A percentile compares a stretch with the other conserved stretches of the same genome.
Evolutionary conservation across 2,113 vertebrate species (phyloP).

Genomic region (Microcebus griseorufus): DNA sequence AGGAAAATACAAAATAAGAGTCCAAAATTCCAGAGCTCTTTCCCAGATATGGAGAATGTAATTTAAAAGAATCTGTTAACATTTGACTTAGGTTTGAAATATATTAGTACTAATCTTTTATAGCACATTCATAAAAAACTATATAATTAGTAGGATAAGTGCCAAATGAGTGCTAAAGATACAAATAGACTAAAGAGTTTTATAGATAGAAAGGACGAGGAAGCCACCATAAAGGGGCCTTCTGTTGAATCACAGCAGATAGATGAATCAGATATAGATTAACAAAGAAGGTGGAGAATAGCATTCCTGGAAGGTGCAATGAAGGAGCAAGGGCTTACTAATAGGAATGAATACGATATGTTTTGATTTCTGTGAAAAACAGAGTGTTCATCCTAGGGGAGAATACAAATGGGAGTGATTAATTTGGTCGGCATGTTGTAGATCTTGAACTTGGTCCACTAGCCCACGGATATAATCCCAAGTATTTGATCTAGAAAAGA

Average conservation of each 20-base stretch:
- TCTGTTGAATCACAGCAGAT: not conserved
- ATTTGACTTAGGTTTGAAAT: not conserved
- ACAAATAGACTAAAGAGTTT: not conserved
- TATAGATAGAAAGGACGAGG: not conserved
- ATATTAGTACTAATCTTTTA: not conserved
- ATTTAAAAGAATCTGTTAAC: slow-evolving; percentile 43
- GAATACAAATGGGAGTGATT: not conserved
- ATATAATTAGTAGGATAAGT: not conserved
- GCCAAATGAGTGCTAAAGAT: not conserved
- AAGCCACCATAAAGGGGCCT: not conserved
- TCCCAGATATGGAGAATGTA: not conserved
- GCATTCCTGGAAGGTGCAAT: not conserved
- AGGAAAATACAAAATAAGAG: not conserved
- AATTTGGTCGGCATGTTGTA: not conserved
- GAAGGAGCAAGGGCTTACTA: not conserved
- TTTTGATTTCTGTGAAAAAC: not conserved
- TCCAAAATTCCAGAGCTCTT: not conserved
- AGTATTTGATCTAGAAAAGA: not conserved
- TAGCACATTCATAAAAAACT: not conserved
- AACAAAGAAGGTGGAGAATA: not conserved
- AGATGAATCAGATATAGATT: not conserved
- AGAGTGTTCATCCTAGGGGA: not conserved
- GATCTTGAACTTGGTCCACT: not conserved
- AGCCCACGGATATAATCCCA: not conserved
- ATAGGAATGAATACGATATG: not conserved